phyloP scores from a whole-genome alignment of 1,140 invertebrate genomes.

The Drosophila cardini region DNA sequence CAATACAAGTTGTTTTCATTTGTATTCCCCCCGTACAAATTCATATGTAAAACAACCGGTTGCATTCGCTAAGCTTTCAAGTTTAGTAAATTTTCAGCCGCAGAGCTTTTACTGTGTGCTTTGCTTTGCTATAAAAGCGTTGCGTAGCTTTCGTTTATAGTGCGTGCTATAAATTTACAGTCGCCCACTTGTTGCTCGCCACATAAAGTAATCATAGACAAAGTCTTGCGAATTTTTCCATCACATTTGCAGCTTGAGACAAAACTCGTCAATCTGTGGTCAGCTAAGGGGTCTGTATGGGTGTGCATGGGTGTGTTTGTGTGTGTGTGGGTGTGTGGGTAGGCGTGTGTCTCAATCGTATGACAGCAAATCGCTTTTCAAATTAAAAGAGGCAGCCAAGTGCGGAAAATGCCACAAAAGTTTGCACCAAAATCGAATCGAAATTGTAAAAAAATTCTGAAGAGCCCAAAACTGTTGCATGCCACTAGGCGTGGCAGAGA shows the following conservation, averaged over 20 bases:
- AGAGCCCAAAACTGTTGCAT: slow-evolving; percentile 65
- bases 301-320: too few relatives aligned
- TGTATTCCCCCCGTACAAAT: not conserved
- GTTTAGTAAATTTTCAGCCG: slow-evolving; percentile 15
- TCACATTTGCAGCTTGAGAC: slow-evolving; percentile 31
- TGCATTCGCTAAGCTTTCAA: slow-evolving; percentile 41
- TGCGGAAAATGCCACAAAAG: slow-evolving; percentile 58
- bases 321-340: too few relatives aligned
- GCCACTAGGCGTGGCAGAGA: slow-evolving; percentile 31
- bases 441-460: slow-evolving; percentile 20
- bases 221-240: slow-evolving; percentile 24
- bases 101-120: slow-evolving; percentile 25
- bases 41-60: not conserved
- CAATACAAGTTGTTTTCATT: not conserved
- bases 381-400: slow-evolving; percentile 72
- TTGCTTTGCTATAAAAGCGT: slow-evolving; percentile 33
- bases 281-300: slow-evolving; percentile 1
- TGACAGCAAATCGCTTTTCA: slow-evolving; percentile 63
- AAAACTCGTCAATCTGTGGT: slow-evolving; percentile 59
- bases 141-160: slow-evolving; percentile 12
- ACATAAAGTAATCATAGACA: slow-evolving; percentile 3
- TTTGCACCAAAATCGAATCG: slow-evolving; percentile 55
- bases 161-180: slow-evolving; percentile 32
- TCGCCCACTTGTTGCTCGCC: slow-evolving; percentile 42
- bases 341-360: slow-evolving; percentile 44